Conservation (phyloP, 2,797 vertebrate genomes). For the Sternotherus odoratus region DNA sequence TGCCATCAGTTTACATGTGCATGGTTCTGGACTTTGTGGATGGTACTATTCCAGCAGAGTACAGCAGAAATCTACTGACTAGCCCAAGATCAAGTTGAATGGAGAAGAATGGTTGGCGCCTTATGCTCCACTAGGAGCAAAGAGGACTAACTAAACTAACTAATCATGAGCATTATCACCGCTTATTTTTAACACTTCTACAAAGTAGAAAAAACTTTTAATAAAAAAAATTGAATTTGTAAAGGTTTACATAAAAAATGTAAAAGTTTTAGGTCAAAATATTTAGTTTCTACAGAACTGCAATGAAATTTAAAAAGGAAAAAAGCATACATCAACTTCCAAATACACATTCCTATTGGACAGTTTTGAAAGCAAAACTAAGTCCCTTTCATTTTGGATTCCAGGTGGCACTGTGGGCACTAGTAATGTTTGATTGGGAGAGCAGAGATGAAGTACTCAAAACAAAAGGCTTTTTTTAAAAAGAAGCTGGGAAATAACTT, state of each 20-base stretch:
- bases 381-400: neutral
- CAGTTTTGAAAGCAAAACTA: neutral
- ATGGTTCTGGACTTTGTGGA: conserved; percentile 39
- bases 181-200: neutral
- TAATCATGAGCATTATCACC: neutral
- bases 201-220: neutral
- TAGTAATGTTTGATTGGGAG: neutral
- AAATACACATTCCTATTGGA: neutral
- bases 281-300: no score
- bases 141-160: no score
- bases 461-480: neutral
- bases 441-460: neutral
- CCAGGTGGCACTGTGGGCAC: conserved; percentile 55
- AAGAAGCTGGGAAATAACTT: conserved; percentile 35
- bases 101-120: no score
- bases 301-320: neutral
- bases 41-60: conserved; percentile 43
- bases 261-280: neutral
- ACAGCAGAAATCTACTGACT: no score
- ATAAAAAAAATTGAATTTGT: neutral
- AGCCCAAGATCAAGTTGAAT: no score
- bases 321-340: neutral
- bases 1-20: conserved; percentile 5
- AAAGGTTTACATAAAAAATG: neutral
- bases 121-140: no score